phyloP scores from a whole-genome alignment of 2,113 vertebrate genomes.

The Amphiprion percula region DNA sequence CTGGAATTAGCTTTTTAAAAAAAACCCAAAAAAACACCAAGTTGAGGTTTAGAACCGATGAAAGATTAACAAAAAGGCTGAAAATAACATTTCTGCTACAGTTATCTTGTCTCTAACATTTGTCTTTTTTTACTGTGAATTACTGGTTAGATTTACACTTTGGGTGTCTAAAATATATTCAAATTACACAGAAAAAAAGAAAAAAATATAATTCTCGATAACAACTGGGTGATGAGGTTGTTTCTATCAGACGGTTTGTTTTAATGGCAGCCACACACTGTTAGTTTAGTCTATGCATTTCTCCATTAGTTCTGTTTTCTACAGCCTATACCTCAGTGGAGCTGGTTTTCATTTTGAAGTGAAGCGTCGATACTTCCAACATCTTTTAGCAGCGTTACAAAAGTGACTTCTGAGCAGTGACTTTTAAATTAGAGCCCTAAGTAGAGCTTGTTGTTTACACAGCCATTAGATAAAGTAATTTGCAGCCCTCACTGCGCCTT shows the following conservation, averaged over 20 bases:
- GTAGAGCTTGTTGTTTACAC: slow-evolving; percentile 32
- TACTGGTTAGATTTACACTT: neutral
- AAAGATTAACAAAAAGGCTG: too few relatives aligned
- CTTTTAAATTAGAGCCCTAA: slow-evolving; percentile 33
- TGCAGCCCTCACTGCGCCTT: neutral
- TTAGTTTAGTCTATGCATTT: neutral
- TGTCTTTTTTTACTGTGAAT: neutral
- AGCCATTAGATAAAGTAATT: slow-evolving; percentile 12
- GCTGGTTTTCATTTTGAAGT: neutral
- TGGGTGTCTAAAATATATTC: neutral
- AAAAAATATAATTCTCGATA: neutral
- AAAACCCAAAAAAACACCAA: too few relatives aligned
- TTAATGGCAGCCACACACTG: slow-evolving; percentile 9
- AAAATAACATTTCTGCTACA: too few relatives aligned
- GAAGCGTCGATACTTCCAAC: neutral
- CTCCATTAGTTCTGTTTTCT: neutral
- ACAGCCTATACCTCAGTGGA: slow-evolving; percentile 2
- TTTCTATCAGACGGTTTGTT: slow-evolving; percentile 4
- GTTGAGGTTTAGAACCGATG: too few relatives aligned
- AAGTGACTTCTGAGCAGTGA: neutral
- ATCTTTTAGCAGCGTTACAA: neutral
- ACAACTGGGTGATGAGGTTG: neutral
- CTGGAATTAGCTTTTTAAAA: too few relatives aligned
- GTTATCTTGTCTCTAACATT: too few relatives aligned
- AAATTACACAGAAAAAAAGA: neutral